These are phyloP conservation scores for Melanostoma scalare DNA, from an alignment of 2,888 invertebrate species.

Conservation along the genomic window DNA sequence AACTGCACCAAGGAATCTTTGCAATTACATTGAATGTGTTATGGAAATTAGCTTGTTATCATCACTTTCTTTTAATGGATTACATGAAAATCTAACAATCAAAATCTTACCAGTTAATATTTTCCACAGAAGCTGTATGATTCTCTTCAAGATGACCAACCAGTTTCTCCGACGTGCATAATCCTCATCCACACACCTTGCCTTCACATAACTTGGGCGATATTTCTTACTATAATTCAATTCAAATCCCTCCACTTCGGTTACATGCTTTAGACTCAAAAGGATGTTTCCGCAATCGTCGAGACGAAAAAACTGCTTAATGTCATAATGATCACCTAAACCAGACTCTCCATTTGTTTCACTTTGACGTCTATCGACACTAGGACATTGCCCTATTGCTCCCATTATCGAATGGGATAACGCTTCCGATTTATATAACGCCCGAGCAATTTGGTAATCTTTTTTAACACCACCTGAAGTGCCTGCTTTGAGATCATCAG, in stretches of 20 bases:
- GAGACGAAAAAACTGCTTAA: constrained; percentile 81
- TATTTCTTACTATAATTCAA: constrained; percentile 55
- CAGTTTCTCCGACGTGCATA: constrained; percentile 55
- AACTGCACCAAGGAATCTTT: too few relatives aligned
- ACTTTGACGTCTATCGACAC: constrained; percentile 61
- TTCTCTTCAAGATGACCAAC: constrained; percentile 74
- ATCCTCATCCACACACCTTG: constrained; percentile 77
- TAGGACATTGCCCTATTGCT: constrained; percentile 79
- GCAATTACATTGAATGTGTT: too few relatives aligned
- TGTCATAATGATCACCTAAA: constrained; percentile 79
- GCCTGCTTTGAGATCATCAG: constrained; percentile 10
- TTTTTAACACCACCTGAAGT: constrained; percentile 26
- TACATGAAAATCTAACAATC: neutral
- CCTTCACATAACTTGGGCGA: constrained; percentile 55
- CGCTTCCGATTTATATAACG: constrained; percentile 79
- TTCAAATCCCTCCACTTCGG: constrained; percentile 78
- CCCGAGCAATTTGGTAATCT: constrained; percentile 78
- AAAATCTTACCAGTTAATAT: constrained; percentile 77
- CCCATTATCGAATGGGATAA: constrained; percentile 80
- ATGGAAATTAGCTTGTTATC: too few relatives aligned
- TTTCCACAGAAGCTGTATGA: constrained; percentile 76
- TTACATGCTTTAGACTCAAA: constrained; percentile 79
- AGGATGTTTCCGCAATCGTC: constrained; percentile 81
- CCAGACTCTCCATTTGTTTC: constrained; percentile 6
- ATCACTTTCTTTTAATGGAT: neutral